These are phyloP conservation scores for Oopsacas minuta DNA, from an alignment of 37 sponge, comb jelly and placozoan species.

Conservation along the genomic window DNA sequence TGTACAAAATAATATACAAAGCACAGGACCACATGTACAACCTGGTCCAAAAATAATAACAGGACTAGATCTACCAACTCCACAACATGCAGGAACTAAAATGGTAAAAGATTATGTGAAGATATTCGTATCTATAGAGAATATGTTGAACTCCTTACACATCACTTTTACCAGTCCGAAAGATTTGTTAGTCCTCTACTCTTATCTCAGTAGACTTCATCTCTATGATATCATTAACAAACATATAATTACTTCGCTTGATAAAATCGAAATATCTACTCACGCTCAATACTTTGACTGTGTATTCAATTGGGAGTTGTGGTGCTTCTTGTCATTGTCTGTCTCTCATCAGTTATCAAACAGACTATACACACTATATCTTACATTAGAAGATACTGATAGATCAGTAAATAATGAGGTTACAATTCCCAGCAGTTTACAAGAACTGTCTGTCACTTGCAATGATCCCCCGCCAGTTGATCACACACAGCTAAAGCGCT, in stretches of 20 bases:
- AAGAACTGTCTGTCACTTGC: neutral
- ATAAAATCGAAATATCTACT: neutral
- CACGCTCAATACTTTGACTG: conserved; percentile 24
- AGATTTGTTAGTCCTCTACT: neutral
- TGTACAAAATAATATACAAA: no score
- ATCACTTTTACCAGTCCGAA: neutral
- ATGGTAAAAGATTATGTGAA: no score
- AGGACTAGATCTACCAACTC: no score
- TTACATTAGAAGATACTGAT: neutral
- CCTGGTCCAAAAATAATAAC: no score
- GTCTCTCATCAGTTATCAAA: neutral
- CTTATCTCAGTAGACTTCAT: conserved; percentile 8
- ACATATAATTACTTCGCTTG: neutral
- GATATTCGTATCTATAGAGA: no score
- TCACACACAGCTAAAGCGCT: neutral
- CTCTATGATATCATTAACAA: neutral
- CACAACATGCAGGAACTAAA: no score
- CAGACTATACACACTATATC: neutral
- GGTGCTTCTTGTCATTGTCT: conserved; percentile 32
- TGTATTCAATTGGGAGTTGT: conserved; percentile 33
- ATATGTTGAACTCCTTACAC: neutral
- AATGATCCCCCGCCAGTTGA: neutral
- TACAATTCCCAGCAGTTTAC: neutral
- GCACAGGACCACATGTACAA: no score
- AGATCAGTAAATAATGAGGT: neutral